A percentile compares a stretch with the other conserved stretches of the same genome.
Evolutionary conservation across 2,113 vertebrate genomes (phyloP).

Genomic region (Ammospiza caudacuta): DNA sequence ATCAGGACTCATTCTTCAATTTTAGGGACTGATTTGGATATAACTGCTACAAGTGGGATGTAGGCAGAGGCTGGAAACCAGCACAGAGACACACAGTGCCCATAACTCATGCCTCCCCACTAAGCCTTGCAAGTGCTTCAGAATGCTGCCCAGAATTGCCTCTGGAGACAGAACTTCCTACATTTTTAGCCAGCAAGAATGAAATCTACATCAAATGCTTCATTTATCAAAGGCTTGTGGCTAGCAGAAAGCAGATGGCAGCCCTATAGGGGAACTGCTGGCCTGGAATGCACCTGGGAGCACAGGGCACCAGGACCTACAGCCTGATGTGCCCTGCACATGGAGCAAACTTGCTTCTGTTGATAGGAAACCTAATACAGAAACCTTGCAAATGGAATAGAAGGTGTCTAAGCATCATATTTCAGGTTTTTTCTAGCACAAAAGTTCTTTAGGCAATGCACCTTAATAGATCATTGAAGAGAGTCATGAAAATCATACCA

Average conservation of each 20-base stretch:
- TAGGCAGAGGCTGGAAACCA: background rate
- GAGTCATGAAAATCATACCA: background rate
- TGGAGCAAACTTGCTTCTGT: background rate
- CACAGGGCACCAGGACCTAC: fast-evolving
- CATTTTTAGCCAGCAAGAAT: background rate
- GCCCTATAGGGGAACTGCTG: background rate
- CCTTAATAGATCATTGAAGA: background rate
- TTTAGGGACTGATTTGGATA: background rate
- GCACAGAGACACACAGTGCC: fast-evolving
- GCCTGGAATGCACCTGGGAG: background rate
- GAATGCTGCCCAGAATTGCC: background rate
- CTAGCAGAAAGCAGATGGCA: background rate
- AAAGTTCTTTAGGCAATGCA: background rate
- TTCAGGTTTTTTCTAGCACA: background rate
- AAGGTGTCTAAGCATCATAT: background rate
- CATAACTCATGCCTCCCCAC: background rate
- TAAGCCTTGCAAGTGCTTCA: background rate
- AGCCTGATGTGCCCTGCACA: background rate
- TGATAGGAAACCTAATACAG: background rate
- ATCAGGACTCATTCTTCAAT: background rate
- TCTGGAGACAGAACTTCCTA: background rate
- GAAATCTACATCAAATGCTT: background rate
- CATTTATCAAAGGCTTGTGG: background rate
- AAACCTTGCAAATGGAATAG: background rate
- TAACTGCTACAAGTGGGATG: background rate